Evolutionary conservation across 2,797 vertebrate genomes (phyloP).

Genomic region (Crocidura indochinensis): DNA sequence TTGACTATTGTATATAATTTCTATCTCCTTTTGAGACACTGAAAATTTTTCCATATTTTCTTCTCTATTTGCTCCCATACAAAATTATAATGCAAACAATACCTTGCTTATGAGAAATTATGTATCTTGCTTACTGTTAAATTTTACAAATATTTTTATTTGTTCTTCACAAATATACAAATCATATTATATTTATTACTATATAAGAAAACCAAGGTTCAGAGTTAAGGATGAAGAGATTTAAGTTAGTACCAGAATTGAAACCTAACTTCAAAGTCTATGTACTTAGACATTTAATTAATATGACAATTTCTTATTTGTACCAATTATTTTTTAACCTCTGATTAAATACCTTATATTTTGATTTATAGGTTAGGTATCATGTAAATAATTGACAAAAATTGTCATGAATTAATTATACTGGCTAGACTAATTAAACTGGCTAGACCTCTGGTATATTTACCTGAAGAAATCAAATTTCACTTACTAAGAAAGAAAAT

Average conservation of each 20-base stretch:
- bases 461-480: conserved; percentile 17
- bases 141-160: background rate
- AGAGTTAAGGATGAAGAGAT: background rate
- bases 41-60: background rate
- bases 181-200: background rate
- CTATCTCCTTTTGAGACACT: background rate
- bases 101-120: conserved; percentile 3
- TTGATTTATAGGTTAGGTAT: background rate
- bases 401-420: conserved; percentile 1
- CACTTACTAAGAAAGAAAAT: background rate
- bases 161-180: conserved; percentile 28
- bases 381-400: background rate
- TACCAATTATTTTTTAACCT: background rate
- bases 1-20: background rate
- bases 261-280: background rate
- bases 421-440: conserved; percentile 1
- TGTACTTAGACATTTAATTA: background rate
- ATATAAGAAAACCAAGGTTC: background rate
- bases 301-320: conserved; percentile 11
- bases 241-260: background rate
- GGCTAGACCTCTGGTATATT: background rate
- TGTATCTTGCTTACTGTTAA: background rate
- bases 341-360: background rate
- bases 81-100: background rate
- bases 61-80: background rate